phyloP scores from a whole-genome alignment of 2,888 invertebrate genomes.

The Ernsta delagoae region DNA sequence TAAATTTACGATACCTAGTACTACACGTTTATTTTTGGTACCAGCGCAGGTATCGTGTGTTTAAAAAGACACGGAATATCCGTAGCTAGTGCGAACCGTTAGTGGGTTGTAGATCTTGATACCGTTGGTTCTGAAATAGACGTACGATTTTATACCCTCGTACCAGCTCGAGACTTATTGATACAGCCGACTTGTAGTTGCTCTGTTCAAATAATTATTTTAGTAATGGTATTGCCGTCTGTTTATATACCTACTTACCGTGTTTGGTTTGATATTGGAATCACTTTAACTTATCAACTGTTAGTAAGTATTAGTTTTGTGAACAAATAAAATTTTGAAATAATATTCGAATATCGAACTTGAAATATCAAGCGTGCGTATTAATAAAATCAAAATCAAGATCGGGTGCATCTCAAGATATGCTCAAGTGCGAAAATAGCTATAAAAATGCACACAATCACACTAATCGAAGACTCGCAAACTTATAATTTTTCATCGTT shows the following conservation, averaged over 20 bases:
- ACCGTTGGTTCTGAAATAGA: neutral
- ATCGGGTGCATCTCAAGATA: too few species aligned
- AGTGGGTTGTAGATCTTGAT: neutral
- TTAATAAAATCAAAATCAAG: too few species aligned
- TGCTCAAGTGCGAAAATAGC: too few species aligned
- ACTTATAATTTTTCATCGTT: too few species aligned
- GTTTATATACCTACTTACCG: neutral
- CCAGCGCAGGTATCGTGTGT: neutral
- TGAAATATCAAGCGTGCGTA: too few species aligned
- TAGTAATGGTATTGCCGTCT: neutral
- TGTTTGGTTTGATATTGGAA: neutral
- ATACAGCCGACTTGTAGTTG: neutral
- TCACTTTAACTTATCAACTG: neutral
- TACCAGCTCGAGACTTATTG: neutral
- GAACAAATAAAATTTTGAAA: too few species aligned
- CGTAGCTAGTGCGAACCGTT: too few species aligned
- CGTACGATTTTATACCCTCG: neutral
- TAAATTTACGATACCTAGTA: slow-evolving; percentile 12
- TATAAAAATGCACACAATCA: too few species aligned
- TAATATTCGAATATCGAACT: too few species aligned
- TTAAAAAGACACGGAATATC: slow-evolving; percentile 9
- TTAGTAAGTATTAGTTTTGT: too few species aligned
- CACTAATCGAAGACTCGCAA: too few species aligned
- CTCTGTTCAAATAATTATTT: neutral
- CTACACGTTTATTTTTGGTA: slow-evolving; percentile 8